These are phyloP conservation scores for Gerris lacustris DNA, from an alignment of 2,888 invertebrate genomes.

Conservation along the genomic window DNA sequence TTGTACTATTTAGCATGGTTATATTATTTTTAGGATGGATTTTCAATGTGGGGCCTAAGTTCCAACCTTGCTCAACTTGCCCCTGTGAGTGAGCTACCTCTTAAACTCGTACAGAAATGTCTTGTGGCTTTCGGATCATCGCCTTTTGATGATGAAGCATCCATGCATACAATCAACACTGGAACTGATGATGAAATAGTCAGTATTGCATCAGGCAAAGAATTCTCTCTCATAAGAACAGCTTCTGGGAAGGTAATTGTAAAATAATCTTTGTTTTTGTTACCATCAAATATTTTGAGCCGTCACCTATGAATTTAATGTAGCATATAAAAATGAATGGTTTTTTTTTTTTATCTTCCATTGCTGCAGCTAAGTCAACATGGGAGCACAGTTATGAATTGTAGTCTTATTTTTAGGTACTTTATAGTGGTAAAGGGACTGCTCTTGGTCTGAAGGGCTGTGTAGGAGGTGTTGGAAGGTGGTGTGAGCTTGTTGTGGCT, in stretches of 20 bases:
- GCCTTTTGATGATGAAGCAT: constrained; percentile 54
- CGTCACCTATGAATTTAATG: too few species aligned
- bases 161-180: constrained; percentile 39
- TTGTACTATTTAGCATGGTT: neutral
- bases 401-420: constrained; percentile 43
- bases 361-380: too few species aligned
- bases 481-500: constrained; percentile 47
- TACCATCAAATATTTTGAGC: too few species aligned
- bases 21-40: constrained; percentile 50
- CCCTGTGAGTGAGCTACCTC: constrained; percentile 50
- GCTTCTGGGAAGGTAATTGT: constrained; percentile 62
- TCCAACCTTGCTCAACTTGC: constrained; percentile 47
- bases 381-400: too few species aligned
- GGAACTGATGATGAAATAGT: constrained; percentile 66
- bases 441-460: constrained; percentile 66
- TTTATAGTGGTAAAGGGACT: constrained; percentile 76
- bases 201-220: constrained; percentile 72
- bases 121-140: constrained; percentile 63
- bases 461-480: constrained; percentile 32
- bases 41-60: constrained; percentile 62
- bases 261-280: too few species aligned
- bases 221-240: constrained; percentile 75
- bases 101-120: constrained; percentile 66
- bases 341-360: too few species aligned
- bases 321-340: too few species aligned